Evolutionary conservation across 2,797 vertebrate genomes (phyloP), one percentile per base, ranked within the genome.

Genomic region (Pempheris klunzingeri): DNA sequence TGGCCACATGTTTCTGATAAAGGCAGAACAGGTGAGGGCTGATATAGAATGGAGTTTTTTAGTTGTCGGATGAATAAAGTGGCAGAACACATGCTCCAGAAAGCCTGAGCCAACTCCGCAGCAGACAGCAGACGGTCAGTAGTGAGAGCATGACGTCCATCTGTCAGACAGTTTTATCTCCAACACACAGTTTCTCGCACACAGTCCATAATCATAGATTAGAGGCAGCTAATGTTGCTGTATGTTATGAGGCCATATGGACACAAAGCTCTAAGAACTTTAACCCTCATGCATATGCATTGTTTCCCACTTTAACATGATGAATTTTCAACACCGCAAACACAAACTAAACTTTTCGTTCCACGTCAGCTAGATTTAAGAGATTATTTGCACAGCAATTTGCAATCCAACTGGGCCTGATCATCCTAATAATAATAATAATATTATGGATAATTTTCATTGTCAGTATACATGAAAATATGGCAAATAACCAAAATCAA

Each of bases 111-210:
- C 64, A 46, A 71, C 0, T 6, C 28, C 8, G 20, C 41, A 5
- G 26, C 53, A 18, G 58, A 11, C 55, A 59, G 63, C 72, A 76
- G 76, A 64, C 43, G n/a, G 70, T 74, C 76, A 57, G 69, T 2
- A 11, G 52, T 2, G 60, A 47, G 32, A 62, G 68, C 61, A 12
- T 22, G 32, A 50, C 38, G 67, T 80, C 75, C 77, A 72, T 80
- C 77, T 84, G 81, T 32, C n/a, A 64, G 50, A 62, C 71, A 2
- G 54, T 46, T 78, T 74, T 22, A 80, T 69, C 74, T 50, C 70
- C 10, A 30, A 69, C 78, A 38, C 18, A 24, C 36, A 46, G 60
- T 75, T 83, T 77, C 76, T 74, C 59, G 43, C 54, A 15, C 66
- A 78, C 73, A 46, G 59, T 28, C 71, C 63, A 8, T 73, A 71